A percentile compares a stretch with the other conserved stretches of the same genome.
These are phyloP conservation scores for Ptychoptera contaminata DNA, from an alignment of 2,888 invertebrate genomes.

Conservation along the genomic window DNA sequence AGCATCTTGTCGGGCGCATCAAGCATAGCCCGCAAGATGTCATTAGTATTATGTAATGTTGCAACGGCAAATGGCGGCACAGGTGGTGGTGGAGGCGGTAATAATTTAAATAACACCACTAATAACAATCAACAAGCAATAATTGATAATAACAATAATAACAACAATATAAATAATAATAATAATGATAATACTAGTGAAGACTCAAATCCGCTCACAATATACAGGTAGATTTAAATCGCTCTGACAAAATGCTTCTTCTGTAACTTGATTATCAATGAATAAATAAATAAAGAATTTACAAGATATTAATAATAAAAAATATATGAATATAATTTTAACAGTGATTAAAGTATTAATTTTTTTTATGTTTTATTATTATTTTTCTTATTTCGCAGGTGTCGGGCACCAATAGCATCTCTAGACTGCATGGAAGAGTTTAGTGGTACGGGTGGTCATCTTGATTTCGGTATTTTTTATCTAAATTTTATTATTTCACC, in stretches of 20 bases:
- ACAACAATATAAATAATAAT: conserved; percentile 44
- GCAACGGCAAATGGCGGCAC: conserved; percentile 10
- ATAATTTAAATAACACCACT: conserved; percentile 5
- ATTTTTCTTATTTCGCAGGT: conserved; percentile 39
- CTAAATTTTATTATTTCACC: neutral
- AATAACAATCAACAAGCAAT: conserved; percentile 8
- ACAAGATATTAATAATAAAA: neutral
- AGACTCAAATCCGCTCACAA: conserved; percentile 73
- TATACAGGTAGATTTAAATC: conserved; percentile 59
- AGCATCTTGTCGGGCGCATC: conserved; percentile 10
- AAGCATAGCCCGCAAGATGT: conserved; percentile 16
- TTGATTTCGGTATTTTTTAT: conserved; percentile 30
- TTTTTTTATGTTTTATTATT: conserved; percentile 2
- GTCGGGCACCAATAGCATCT: conserved; percentile 83
- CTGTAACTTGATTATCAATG: too few relatives aligned
- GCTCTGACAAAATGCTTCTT: neutral
- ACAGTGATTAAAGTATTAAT: neutral
- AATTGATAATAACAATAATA: conserved; percentile 23
- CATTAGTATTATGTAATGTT: conserved; percentile 21
- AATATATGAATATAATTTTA: too few relatives aligned
- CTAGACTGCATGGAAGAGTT: conserved; percentile 91
- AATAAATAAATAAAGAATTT: too few relatives aligned
- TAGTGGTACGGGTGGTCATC: conserved; percentile 46
- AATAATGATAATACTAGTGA: conserved; percentile 70
- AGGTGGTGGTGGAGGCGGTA: conserved; percentile 6